phyloP scores from a whole-genome alignment of 2,888 invertebrate genomes.

The Achlya flavicornis region DNA sequence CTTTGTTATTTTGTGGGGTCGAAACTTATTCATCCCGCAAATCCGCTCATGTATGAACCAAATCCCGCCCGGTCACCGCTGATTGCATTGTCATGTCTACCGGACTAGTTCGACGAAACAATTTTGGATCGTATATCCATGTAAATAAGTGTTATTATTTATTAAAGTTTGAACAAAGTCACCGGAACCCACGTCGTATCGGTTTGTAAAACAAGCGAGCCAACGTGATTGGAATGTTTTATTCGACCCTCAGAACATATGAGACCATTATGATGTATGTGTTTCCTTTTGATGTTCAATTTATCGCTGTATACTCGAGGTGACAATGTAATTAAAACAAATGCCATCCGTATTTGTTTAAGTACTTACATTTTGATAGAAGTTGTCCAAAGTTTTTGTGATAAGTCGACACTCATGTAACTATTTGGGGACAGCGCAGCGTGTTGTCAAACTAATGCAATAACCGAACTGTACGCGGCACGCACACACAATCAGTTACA shows the following conservation, averaged over 20 bases:
- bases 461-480: constrained; percentile 45
- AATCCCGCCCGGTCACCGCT: constrained; percentile 83
- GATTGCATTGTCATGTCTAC: constrained; percentile 83
- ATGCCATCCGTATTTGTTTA: constrained; percentile 18
- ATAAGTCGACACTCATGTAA: neutral
- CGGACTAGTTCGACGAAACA: constrained; percentile 42
- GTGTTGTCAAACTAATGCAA: constrained; percentile 67
- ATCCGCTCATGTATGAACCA: constrained; percentile 83
- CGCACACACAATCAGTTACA: constrained; percentile 10
- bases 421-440: constrained; percentile 38
- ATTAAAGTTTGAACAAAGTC: constrained; percentile 27
- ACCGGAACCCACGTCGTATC: constrained; percentile 71
- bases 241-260: constrained; percentile 78
- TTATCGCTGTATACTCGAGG: constrained; percentile 57
- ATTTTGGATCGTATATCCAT: constrained; percentile 33
- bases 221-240: constrained; percentile 82
- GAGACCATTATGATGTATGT: constrained; percentile 80
- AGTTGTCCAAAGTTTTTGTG: neutral
- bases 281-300: constrained; percentile 73
- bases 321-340: constrained; percentile 52
- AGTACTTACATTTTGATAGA: neutral
- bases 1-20: constrained; percentile 82
- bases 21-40: constrained; percentile 83
- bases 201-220: constrained; percentile 82
- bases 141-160: constrained; percentile 39